phyloP scores from a whole-genome alignment of 2,888 invertebrate genomes.

The Trissonchulus sp. region DNA sequence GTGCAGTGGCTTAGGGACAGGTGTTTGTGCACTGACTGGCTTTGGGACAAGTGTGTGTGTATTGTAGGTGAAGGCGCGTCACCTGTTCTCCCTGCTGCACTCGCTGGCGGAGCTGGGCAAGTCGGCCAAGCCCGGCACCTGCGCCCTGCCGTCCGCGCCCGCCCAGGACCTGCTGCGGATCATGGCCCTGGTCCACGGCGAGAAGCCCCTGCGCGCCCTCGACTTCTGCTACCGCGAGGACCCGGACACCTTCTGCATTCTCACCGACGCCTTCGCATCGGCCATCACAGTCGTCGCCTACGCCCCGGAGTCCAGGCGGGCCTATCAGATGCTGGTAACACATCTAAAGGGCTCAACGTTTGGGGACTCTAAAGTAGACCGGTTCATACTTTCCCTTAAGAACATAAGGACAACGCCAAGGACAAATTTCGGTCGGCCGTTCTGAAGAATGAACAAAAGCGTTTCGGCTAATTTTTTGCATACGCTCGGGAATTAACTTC shows the following conservation, averaged over 20 bases:
- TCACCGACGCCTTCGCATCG: conserved; percentile 87
- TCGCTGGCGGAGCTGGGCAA: conserved; percentile 75
- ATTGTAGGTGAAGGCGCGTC: conserved; percentile 33
- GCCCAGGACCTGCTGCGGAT: conserved; percentile 55
- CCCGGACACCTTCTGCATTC: conserved; percentile 87
- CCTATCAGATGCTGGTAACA: conserved; percentile 62
- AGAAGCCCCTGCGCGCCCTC: conserved; percentile 75
- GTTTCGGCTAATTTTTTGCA: too few relatives aligned
- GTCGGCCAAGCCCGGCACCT: background rate
- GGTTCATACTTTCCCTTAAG: too few relatives aligned
- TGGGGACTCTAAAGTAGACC: background rate
- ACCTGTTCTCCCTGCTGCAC: conserved; percentile 75
- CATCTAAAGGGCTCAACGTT: conserved; percentile 51
- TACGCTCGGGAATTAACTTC: too few relatives aligned
- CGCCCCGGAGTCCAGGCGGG: conserved; percentile 77
- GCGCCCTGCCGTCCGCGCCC: background rate
- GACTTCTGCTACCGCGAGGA: conserved; percentile 99
- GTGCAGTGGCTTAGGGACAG: too few relatives aligned
- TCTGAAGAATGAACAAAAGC: background rate
- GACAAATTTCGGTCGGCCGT: too few relatives aligned
- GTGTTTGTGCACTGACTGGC: too few relatives aligned
- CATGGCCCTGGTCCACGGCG: conserved; percentile 57
- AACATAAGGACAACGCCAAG: too few relatives aligned
- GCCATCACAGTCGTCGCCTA: conserved; percentile 99
- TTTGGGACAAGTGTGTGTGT: too few relatives aligned